Evolutionary conservation across 2,888 invertebrate species (phyloP), one percentile per base, ranked within the genome.

Genomic region (Eupithecia vulgata): DNA sequence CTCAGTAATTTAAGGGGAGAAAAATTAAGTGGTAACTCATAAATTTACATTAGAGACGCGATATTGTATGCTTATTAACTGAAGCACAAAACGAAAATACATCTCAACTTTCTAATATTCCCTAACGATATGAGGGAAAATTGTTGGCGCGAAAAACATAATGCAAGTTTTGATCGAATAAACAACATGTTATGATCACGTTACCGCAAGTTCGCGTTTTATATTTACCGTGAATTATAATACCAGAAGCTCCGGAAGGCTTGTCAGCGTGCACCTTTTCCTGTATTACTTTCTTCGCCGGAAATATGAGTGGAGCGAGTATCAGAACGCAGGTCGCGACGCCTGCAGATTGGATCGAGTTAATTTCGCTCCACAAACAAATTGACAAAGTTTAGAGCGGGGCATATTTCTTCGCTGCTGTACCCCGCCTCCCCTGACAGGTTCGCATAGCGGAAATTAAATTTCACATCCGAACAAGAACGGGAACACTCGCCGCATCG

Each of bases 311-410:
- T 83, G 84, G 83, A 81, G 80, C 77, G 84, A 86, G 86, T 88
- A 90, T 88, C 89, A 85, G 87, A 81, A 87, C 88, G 87, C 90
- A 87, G 90, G 90, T 91, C 91, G 90, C 84, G 84, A 80, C 82
- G 88, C 90, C 90, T 91, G 88, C 92, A 93, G 94, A 94, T 94
- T 93, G 92, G 94, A 94, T 94, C 94, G 92, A 94, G 94, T 94
- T 94, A 94, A 94, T 94, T 94, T 94, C 91, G 89, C 93, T 93
- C 92, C 92, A 94, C 94, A 94, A 94, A 94, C 93, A 94, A 94
- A 94, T 94, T 94, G 94, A 94, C 94, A 94, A 94, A 94, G 94
- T 94, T 94, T 93, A 93, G 90, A 94, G 91, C 93, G 92, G 91
- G 90, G 92, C 93, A 94, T 93, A 94, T 94, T 94, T 94, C 93